Conservation (phyloP, 1,140 invertebrate species). For the Apolygus lucorum region DNA sequence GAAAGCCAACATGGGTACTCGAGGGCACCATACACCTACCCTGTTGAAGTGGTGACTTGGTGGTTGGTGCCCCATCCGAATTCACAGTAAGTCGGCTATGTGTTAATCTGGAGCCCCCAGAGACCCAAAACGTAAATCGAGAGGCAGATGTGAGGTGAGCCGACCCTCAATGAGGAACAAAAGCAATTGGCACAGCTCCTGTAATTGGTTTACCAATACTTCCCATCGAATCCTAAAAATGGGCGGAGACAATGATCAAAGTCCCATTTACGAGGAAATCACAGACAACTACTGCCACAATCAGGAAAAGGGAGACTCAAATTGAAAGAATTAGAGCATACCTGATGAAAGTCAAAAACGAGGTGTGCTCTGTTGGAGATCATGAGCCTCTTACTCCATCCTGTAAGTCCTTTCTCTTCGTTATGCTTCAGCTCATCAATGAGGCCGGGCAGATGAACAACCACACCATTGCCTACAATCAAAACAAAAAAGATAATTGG, state of each 20-base stretch:
- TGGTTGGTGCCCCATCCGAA: too few species aligned
- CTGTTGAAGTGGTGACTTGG: too few species aligned
- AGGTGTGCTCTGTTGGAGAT: conserved; percentile 95
- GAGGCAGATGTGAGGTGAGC: too few species aligned
- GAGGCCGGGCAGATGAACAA: conserved; percentile 89
- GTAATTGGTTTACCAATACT: background rate
- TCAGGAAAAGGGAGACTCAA: background rate
- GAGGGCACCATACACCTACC: too few species aligned
- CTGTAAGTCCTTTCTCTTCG: conserved; percentile 76
- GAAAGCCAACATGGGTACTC: too few species aligned
- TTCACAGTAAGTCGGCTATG: too few species aligned
- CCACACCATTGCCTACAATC: conserved; percentile 90
- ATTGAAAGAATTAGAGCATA: conserved; percentile 20
- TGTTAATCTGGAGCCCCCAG: too few species aligned
- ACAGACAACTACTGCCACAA: background rate
- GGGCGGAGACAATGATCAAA: background rate
- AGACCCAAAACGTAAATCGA: too few species aligned
- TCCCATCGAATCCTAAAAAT: background rate
- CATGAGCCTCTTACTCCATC: conserved; percentile 75
- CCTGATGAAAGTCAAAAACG: conserved; percentile 84
- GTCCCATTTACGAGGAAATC: background rate
- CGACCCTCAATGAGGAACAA: too few species aligned
- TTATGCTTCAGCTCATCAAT: conserved; percentile 94
- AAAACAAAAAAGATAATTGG: background rate
- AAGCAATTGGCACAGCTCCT: too few species aligned